Percentiles rank a stretch among this genome's conserved stretches.
phyloP scores from a whole-genome alignment of 1,140 invertebrate genomes.

The Callitettix versicolor region DNA sequence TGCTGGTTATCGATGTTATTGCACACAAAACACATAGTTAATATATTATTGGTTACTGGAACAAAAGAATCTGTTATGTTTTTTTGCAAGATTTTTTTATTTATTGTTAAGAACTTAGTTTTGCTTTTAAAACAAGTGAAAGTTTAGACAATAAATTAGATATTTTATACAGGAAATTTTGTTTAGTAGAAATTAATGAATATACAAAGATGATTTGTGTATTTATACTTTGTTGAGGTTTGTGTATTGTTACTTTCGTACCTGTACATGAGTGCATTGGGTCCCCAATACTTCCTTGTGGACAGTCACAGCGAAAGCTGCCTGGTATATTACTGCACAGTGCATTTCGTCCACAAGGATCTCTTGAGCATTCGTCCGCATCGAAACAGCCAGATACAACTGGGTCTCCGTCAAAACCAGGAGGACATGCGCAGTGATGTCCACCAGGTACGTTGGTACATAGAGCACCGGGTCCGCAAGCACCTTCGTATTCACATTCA shows the following conservation, averaged over 20 bases:
- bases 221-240: too few species aligned
- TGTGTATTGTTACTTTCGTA: constrained; percentile 37
- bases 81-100: too few species aligned
- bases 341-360: constrained; percentile 60
- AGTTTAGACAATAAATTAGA: too few species aligned
- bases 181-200: too few species aligned
- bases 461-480: constrained; percentile 66
- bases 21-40: too few species aligned
- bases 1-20: too few species aligned
- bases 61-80: too few species aligned
- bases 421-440: constrained; percentile 70
- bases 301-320: constrained; percentile 62
- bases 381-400: constrained; percentile 49
- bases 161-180: too few species aligned
- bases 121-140: too few species aligned
- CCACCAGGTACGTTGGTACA: constrained; percentile 70
- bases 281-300: constrained; percentile 64
- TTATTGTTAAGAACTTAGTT: too few species aligned
- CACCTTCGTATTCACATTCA: constrained; percentile 60
- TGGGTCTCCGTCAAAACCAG: constrained; percentile 64
- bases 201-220: too few species aligned
- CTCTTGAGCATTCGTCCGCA: constrained; percentile 54
- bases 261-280: constrained; percentile 56
- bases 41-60: too few species aligned
- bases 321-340: constrained; percentile 61